phyloP scores from a whole-genome alignment of 1,140 invertebrate species.

The Dendrolimus punctatus region DNA sequence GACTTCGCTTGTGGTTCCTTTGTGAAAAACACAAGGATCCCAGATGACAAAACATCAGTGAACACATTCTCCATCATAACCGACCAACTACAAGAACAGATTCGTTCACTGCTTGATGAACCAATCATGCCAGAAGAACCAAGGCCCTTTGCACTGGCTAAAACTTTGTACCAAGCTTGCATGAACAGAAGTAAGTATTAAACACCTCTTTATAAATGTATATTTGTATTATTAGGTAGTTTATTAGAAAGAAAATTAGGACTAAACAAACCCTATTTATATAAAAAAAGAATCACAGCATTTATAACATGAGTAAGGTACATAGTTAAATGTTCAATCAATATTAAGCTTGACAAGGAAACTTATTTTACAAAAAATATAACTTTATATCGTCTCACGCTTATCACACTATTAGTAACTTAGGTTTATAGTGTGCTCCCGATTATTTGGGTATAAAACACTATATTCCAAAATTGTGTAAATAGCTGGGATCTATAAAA shows the following conservation, averaged over 20 bases:
- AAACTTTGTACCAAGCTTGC: constrained; percentile 85
- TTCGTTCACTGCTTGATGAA: constrained; percentile 82
- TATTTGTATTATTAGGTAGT: no score
- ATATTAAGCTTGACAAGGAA: no score
- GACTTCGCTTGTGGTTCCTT: constrained; percentile 86
- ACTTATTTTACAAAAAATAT: not conserved
- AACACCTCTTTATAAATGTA: not conserved
- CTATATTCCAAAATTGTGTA: no score
- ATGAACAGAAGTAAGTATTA: constrained; percentile 86
- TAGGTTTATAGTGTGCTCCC: no score
- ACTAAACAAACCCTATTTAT: no score
- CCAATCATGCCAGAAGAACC: constrained; percentile 77
- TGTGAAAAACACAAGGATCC: constrained; percentile 80
- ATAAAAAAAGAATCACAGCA: no score
- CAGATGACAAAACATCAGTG: constrained; percentile 85
- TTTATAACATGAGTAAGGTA: no score
- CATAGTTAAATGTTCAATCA: no score
- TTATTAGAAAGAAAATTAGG: no score
- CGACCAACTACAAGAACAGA: constrained; percentile 85
- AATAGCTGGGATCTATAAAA: no score
- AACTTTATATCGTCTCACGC: not conserved
- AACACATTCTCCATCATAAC: constrained; percentile 87
- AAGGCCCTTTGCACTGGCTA: constrained; percentile 82
- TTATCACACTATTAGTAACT: no score
- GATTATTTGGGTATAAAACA: no score